Conservation (phyloP, 2,797 vertebrate species). For the Eutrigla gurnardus region DNA sequence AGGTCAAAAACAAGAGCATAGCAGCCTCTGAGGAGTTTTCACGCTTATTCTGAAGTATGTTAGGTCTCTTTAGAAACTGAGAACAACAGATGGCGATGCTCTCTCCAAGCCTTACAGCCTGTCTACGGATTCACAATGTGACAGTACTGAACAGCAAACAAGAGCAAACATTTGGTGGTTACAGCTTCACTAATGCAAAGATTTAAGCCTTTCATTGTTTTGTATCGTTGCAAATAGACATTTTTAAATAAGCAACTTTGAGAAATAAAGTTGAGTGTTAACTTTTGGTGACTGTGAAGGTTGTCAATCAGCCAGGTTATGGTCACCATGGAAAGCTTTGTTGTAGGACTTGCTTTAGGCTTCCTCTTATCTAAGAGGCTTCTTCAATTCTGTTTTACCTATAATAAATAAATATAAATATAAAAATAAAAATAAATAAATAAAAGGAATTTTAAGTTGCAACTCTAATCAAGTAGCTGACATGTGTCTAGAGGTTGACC, state of each 20-base stretch:
- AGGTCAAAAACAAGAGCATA: constrained; percentile 55
- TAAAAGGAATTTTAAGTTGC: background rate
- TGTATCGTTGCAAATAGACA: background rate
- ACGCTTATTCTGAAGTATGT: constrained; percentile 53
- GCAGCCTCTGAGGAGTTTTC: constrained; percentile 53
- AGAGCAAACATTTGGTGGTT: constrained; percentile 64
- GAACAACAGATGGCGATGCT: constrained; percentile 68
- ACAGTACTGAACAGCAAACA: constrained; percentile 48
- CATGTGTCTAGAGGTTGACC: constrained; percentile 3
- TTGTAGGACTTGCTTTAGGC: no score
- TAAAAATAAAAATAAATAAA: background rate
- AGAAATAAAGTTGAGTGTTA: background rate
- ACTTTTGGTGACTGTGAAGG: background rate
- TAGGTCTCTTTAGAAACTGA: constrained; percentile 50
- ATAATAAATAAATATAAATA: no score
- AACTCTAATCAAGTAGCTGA: background rate
- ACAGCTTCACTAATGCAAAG: constrained; percentile 35
- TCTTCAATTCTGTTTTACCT: no score
- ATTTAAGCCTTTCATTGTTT: constrained; percentile 24
- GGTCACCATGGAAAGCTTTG: no score
- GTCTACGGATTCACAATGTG: constrained; percentile 67
- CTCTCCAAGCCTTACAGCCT: constrained; percentile 54
- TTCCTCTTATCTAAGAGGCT: no score
- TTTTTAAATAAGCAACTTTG: background rate
- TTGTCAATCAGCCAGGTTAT: no score